phyloP scores from a whole-genome alignment of 2,888 invertebrate species.

The Oxystoma pomonae region DNA sequence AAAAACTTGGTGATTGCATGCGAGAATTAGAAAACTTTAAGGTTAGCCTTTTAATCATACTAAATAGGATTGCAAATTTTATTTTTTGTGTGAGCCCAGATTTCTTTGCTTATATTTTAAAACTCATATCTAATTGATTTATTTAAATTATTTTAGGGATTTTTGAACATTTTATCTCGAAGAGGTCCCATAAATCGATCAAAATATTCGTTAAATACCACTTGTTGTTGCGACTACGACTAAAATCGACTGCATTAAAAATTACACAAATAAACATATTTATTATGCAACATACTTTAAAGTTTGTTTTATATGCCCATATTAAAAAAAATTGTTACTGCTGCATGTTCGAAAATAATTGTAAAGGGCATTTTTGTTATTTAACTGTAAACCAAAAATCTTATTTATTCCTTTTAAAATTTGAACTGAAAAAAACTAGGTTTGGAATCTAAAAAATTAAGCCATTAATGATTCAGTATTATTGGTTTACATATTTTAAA shows the following conservation, averaged over 20 bases:
- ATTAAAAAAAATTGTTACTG: slow-evolving; percentile 21
- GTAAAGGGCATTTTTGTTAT: background rate
- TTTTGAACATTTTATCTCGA: slow-evolving; percentile 11
- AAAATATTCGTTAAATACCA: slow-evolving; percentile 17
- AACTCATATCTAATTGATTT: too few relatives aligned
- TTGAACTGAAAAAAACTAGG: too few relatives aligned
- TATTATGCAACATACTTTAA: background rate
- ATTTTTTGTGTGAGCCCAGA: too few relatives aligned
- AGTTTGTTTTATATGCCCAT: slow-evolving; percentile 3
- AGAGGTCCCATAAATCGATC: slow-evolving; percentile 15
- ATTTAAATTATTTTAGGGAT: slow-evolving; percentile 13
- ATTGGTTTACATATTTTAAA: background rate
- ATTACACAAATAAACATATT: background rate
- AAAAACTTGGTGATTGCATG: slow-evolving; percentile 31
- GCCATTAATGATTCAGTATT: too few relatives aligned
- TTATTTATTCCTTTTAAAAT: too few relatives aligned
- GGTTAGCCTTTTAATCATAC: too few relatives aligned
- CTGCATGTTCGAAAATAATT: slow-evolving; percentile 19
- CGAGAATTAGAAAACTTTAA: slow-evolving; percentile 33
- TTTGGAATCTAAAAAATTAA: too few relatives aligned
- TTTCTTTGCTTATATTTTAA: too few relatives aligned
- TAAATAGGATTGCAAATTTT: too few relatives aligned
- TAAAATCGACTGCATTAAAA: slow-evolving; percentile 7
- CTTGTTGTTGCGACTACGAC: slow-evolving; percentile 11
- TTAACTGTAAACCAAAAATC: background rate